phyloP scores from a whole-genome alignment of 2,888 invertebrate species.

The Epicampocera succincta region DNA sequence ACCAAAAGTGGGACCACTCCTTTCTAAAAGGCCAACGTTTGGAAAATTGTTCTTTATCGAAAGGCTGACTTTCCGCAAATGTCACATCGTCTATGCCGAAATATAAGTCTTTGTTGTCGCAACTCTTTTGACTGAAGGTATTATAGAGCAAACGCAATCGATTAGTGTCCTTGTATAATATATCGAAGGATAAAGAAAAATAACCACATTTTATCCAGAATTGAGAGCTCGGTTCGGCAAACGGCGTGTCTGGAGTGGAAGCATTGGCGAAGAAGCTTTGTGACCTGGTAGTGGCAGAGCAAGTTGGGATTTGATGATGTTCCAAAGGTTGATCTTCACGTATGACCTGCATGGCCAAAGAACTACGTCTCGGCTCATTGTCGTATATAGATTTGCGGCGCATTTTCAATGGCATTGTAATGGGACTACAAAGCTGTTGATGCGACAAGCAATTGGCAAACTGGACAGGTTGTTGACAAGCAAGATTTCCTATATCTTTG shows the following conservation, averaged over 20 bases:
- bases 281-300: constrained; percentile 43
- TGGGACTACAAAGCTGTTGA: constrained; percentile 73
- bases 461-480: background rate
- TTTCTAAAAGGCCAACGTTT: constrained; percentile 71
- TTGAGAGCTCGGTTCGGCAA: constrained; percentile 70
- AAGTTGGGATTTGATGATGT: background rate
- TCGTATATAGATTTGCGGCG: constrained; percentile 69
- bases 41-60: constrained; percentile 56
- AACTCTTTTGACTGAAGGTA: constrained; percentile 77
- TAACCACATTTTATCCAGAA: constrained; percentile 77
- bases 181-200: constrained; percentile 74
- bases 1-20: constrained; percentile 78
- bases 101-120: constrained; percentile 74
- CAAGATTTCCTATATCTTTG: background rate
- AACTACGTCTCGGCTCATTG: constrained; percentile 74
- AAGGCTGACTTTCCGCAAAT: constrained; percentile 68
- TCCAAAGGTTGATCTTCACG: constrained; percentile 76
- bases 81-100: constrained; percentile 79
- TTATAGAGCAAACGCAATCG: constrained; percentile 76
- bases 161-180: constrained; percentile 72
- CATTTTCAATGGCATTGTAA: constrained; percentile 46
- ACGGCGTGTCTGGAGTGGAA: constrained; percentile 72
- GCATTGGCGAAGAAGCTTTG: constrained; percentile 74
- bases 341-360: constrained; percentile 78
- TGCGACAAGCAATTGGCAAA: constrained; percentile 10